Percentiles rank a stretch among this genome's conserved stretches.
These are phyloP conservation scores for Mnemiopsis leidyi DNA, from an alignment of 37 sponge, comb jelly and placozoan genomes.

Conservation along the genomic window DNA sequence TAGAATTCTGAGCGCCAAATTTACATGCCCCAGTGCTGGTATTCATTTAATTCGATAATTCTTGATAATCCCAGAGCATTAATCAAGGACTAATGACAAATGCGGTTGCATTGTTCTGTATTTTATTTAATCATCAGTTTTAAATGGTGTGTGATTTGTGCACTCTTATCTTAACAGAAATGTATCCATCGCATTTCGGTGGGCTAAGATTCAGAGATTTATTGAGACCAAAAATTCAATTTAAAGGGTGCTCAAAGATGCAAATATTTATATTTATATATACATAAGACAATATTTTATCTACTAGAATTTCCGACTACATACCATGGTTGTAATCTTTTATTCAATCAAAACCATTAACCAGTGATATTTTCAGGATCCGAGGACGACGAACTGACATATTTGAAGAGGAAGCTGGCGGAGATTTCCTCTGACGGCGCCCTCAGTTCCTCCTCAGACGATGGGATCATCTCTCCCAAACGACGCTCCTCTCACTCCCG, in stretches of 20 bases:
- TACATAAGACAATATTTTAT: too few species aligned
- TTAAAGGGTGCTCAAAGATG: too few species aligned
- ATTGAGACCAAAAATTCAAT: too few species aligned
- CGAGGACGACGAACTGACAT: not conserved
- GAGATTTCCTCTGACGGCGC: not conserved
- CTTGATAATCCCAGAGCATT: not conserved
- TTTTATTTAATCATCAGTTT: not conserved
- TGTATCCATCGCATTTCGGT: too few species aligned
- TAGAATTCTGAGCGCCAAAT: not conserved
- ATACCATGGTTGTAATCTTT: too few species aligned
- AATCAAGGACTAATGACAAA: too few species aligned
- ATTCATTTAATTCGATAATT: too few species aligned
- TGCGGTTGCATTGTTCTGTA: not conserved
- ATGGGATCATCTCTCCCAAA: not conserved
- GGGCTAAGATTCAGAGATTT: too few species aligned
- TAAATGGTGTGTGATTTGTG: not conserved
- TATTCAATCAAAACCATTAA: too few species aligned
- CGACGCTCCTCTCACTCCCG: not conserved
- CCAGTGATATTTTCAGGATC: not conserved
- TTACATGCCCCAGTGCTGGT: too few species aligned
- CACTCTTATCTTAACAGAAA: not conserved
- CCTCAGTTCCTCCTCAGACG: not conserved
- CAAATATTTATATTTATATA: too few species aligned
- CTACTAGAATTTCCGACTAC: too few species aligned
- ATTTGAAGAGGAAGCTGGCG: conserved; percentile 11